These are phyloP conservation scores for Adoxophyes honmai DNA, from an alignment of 1,140 invertebrate species.

Conservation along the genomic window DNA sequence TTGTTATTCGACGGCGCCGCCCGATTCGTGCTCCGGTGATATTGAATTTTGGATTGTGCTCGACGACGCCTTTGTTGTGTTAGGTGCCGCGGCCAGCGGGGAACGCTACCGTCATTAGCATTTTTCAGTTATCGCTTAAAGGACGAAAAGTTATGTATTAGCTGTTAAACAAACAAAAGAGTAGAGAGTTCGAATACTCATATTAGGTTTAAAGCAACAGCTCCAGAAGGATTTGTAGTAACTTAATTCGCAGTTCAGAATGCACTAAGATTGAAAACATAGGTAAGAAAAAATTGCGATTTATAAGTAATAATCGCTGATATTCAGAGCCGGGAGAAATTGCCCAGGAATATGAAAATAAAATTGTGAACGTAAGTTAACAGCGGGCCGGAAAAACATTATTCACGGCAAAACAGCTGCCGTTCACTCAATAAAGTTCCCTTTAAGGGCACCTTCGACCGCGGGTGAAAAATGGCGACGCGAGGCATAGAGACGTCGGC, in stretches of 20 bases:
- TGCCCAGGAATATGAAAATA: neutral
- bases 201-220: too few relatives aligned
- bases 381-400: constrained; percentile 30
- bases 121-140: too few relatives aligned
- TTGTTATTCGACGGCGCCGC: constrained; percentile 65
- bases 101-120: too few relatives aligned
- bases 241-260: too few relatives aligned
- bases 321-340: neutral
- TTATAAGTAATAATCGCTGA: neutral
- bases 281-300: neutral
- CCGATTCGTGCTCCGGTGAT: constrained; percentile 47
- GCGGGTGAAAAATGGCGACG: constrained; percentile 30
- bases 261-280: too few relatives aligned
- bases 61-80: constrained; percentile 56
- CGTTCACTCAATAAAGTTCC: constrained; percentile 45
- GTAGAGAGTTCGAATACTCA: too few relatives aligned
- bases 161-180: too few relatives aligned
- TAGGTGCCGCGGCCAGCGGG: constrained; percentile 56
- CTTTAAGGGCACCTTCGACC: constrained; percentile 35
- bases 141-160: too few relatives aligned
- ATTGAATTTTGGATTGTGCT: constrained; percentile 66
- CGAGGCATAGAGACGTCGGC: neutral
- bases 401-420: constrained; percentile 38
- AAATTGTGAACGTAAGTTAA: constrained; percentile 12
- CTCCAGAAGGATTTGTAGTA: too few relatives aligned